Evolutionary conservation across 1,140 invertebrate species (phyloP), one percentile per base, ranked within the genome.

Genomic region (Anastrepha obliqua): DNA sequence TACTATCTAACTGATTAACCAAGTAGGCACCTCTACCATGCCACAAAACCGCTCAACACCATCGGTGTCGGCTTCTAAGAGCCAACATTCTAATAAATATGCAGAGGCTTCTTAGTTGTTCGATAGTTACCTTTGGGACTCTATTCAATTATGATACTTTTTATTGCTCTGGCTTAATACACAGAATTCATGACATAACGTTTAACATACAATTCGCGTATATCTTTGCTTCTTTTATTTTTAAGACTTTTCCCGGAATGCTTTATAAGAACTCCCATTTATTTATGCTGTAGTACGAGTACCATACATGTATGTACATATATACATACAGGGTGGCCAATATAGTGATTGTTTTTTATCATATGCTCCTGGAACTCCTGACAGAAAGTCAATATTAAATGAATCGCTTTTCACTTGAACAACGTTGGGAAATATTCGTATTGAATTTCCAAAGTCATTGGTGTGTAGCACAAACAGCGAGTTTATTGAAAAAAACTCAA

Each of bases 31-130:
- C 44, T 15, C 13, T 39, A n/a, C 17, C 13, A 42, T 74, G 51
- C 51, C 67, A 44, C 67, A 74, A 42, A 44, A 55, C 3, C 11
- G 15, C 4, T 44, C 15, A 74, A 47, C 42, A 74, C 11, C 13
- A 44, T 42, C 4, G 67, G 13, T 17, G 42, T 39, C 67, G 67
- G 13, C 65, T 3, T 29, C 67, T 44, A 44, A 74, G 44, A 17
- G 42, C 17, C 15, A 74, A 74, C 13, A 42, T 74, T 74, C 67
- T 44, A 74, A 44, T 44, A 42, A 42, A n/a, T 74, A 74, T 74
- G 42, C 42, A 74, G 44, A 7, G 39, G 44, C 39, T 74, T 13
- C 67, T 42, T 42, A 74, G 13, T 44, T n/a, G 39, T 67, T 9
- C 1, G 6, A 29, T 15, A 67, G 13, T 67, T 20, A 6, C 20